Conservation (phyloP, 2,888 invertebrate species). For the Synergus itoensis region DNA sequence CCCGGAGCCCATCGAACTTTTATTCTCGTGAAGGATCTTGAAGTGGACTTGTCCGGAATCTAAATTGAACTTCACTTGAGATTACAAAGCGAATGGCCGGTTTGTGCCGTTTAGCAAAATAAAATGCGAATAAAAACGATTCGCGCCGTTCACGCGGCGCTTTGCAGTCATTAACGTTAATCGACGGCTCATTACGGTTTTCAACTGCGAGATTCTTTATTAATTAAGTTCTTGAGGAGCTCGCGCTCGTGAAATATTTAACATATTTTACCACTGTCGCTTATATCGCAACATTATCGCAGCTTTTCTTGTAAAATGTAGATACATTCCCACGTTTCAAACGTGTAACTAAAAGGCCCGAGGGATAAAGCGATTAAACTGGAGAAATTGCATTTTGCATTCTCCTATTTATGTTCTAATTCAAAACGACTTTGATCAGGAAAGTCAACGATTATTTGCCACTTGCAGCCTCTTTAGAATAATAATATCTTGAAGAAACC, state of each 20-base stretch:
- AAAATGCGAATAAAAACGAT: slow-evolving; percentile 6
- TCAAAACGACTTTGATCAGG: not conserved
- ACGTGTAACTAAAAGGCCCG: not conserved
- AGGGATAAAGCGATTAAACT: slow-evolving; percentile 22
- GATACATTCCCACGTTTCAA: slow-evolving; percentile 16
- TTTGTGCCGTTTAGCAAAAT: not conserved
- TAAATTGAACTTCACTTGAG: slow-evolving; percentile 28
- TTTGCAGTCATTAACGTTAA: slow-evolving; percentile 31
- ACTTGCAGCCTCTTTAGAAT: no score
- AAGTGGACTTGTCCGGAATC: not conserved
- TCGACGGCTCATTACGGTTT: slow-evolving; percentile 34
- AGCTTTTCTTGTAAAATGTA: slow-evolving; percentile 10
- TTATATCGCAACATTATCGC: not conserved
- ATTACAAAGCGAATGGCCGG: slow-evolving; percentile 2
- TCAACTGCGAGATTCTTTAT: slow-evolving; percentile 18
- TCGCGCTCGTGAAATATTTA: not conserved
- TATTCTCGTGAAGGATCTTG: not conserved
- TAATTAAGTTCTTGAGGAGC: slow-evolving; percentile 17
- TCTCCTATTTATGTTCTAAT: not conserved
- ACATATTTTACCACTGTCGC: not conserved
- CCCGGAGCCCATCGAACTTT: not conserved
- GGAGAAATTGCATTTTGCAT: slow-evolving; percentile 13
- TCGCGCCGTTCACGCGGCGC: not conserved
- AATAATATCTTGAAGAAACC: no score
- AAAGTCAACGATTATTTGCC: not conserved